These are phyloP conservation scores for Harpagifer antarcticus DNA, from an alignment of 2,797 vertebrate species.

Conservation along the genomic window DNA sequence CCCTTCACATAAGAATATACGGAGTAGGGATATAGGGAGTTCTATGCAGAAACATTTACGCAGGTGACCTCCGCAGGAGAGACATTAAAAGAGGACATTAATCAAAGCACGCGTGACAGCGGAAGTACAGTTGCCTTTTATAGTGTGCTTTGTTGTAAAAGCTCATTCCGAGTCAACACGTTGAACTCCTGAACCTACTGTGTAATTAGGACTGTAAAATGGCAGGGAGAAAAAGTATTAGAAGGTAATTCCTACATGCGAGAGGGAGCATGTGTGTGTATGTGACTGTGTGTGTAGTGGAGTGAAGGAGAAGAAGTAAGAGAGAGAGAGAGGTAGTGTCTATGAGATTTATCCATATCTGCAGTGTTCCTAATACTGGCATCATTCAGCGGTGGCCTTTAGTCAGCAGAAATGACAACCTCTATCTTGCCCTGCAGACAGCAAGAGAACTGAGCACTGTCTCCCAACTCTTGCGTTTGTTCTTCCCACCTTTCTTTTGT, in stretches of 20 bases:
- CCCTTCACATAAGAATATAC: neutral
- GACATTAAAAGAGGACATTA: slow-evolving; percentile 11
- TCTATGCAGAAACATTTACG: neutral
- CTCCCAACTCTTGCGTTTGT: neutral
- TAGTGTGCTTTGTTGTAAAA: slow-evolving; percentile 21
- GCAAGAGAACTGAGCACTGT: neutral
- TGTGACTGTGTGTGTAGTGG: slow-evolving; percentile 17
- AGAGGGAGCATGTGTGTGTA: neutral
- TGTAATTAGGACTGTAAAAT: slow-evolving; percentile 41
- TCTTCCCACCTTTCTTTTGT: neutral
- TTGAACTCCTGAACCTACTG: slow-evolving; percentile 51
- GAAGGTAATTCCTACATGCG: slow-evolving; percentile 12
- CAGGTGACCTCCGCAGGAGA: slow-evolving; percentile 1
- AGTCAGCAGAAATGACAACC: slow-evolving; percentile 50
- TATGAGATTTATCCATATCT: slow-evolving; percentile 30
- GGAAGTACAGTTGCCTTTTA: slow-evolving; percentile 11
- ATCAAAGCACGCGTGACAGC: slow-evolving; percentile 22
- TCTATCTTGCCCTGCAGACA: slow-evolving; percentile 55
- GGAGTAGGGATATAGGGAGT: too few relatives aligned
- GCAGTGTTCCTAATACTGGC: slow-evolving; percentile 28
- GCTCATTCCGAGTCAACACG: slow-evolving; percentile 18
- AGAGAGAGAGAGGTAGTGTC: neutral
- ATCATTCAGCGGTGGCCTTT: slow-evolving; percentile 27
- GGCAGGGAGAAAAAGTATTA: neutral
- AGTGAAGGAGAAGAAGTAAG: slow-evolving; percentile 1